A percentile compares a stretch with the other conserved stretches of the same genome.
phyloP scores from a whole-genome alignment of 2,113 vertebrate species.

The Ardeotis arabs region DNA sequence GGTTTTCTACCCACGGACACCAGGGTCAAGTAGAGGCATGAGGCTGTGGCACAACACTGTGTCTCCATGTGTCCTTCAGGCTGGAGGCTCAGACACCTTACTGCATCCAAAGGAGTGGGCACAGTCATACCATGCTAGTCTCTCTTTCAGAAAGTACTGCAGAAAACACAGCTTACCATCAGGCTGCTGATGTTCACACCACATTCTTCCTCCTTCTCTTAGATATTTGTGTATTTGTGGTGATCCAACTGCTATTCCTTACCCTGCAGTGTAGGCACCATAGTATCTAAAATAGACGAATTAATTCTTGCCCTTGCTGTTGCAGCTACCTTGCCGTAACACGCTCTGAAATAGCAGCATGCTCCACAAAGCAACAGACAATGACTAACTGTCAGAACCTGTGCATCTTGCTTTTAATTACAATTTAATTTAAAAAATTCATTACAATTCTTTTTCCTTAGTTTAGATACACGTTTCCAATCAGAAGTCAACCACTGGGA shows the following conservation, averaged over 20 bases:
- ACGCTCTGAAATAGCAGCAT: accelerated
- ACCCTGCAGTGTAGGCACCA: not conserved
- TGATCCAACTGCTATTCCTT: not conserved
- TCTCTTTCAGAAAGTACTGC: not conserved
- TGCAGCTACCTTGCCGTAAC: not conserved
- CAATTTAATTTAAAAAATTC: not conserved
- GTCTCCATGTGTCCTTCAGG: not conserved
- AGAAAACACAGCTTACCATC: not conserved
- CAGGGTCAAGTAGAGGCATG: accelerated
- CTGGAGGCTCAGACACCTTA: accelerated
- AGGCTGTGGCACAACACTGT: not conserved
- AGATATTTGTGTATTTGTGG: not conserved
- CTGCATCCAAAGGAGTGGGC: not conserved
- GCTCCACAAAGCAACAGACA: not conserved
- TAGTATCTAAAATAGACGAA: not conserved
- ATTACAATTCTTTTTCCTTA: not conserved
- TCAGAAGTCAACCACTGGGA: not conserved
- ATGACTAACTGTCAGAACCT: not conserved
- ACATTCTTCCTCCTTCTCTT: not conserved
- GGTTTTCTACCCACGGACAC: not conserved
- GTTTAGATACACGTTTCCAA: not conserved
- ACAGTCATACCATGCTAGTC: accelerated
- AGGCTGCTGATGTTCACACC: not conserved
- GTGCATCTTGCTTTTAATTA: not conserved
- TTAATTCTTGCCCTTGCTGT: not conserved